phyloP scores from a whole-genome alignment of 2,113 vertebrate genomes.

The Uria aalge region DNA sequence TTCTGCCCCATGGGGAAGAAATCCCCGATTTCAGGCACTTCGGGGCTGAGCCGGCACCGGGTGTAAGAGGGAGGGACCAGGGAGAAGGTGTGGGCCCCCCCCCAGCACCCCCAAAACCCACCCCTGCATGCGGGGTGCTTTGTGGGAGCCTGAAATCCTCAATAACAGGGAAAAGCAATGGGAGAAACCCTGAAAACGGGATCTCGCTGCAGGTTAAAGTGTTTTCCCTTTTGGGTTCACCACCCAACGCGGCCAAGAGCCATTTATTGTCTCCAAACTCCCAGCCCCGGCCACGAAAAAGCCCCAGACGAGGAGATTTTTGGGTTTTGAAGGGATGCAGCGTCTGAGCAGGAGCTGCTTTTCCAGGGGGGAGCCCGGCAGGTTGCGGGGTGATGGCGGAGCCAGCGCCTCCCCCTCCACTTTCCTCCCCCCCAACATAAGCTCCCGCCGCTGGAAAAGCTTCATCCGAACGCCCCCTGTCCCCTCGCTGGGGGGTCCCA shows the following conservation, averaged over 20 bases:
- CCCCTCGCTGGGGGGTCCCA: neutral
- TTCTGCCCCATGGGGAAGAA: neutral
- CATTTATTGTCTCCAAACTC: neutral
- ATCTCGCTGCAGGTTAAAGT: neutral
- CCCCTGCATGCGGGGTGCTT: neutral
- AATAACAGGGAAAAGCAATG: neutral
- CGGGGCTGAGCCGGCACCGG: neutral
- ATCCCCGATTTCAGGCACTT: neutral
- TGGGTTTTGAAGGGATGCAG: neutral
- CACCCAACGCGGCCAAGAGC: too few species aligned
- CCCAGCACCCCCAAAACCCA: neutral
- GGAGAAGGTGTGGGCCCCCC: neutral
- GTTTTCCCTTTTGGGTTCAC: neutral
- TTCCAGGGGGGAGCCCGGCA: neutral
- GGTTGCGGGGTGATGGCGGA: neutral
- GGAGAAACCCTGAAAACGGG: neutral
- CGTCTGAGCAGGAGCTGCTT: neutral
- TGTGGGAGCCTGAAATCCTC: fast-evolving
- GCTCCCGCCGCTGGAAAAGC: too few species aligned
- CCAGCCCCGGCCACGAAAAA: too few species aligned
- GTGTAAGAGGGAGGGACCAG: neutral
- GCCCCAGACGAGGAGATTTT: too few species aligned
- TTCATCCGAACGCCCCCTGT: too few species aligned
- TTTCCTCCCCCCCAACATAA: too few species aligned
- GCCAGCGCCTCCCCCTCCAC: neutral